Base-by-base conservation (phyloP, 2,888 invertebrate genomes). In the Chrysopilus asiliformis region DNA sequence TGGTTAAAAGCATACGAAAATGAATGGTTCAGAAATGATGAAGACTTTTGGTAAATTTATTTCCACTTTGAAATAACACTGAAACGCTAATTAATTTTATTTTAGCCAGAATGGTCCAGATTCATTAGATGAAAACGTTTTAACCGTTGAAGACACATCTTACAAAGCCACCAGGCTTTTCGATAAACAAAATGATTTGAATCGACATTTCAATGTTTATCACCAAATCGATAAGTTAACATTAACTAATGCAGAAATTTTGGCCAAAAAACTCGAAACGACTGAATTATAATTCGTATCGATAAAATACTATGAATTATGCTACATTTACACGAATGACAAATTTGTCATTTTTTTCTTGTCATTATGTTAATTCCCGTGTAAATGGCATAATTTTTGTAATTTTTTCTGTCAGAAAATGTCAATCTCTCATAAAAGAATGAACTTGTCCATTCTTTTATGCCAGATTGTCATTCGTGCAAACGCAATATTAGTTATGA, bases 1-100 rank as follows among this genome's bases (percentile, higher is more conserved):
- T 91, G 91, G 91, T 73, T 90, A 55, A 85, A 86, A 56, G 86
- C 89, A 2, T 90, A 89, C 56, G 89, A 90, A 58, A 90, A 90
- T 61, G 89, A 89, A 60, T 90, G 89, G 89, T 87, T 84, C 64
- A 76, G 68, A 14, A 67, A 72, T 49, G 80, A 85, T 46, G 87
- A 87, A 50, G 82, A 81, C 45, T 66, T 78, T 45, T 85, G 84
- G 74, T 83, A 66, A 48, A 43, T 25, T 16, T 22, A 29, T 25
- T 14, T 17, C 7, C 4, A 33, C 15, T 30, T 15, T 19, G 2
- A 26, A 16, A 25, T 27, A 28, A 33, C 5, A 29, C 34, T 32
- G 18, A 17, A 26, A 8, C 10, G 22, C 7, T 12, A 27, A 9
- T 3, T 15, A 24, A 17, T 12, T 28, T 32, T 34, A 15, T 39